Base-by-base conservation (phyloP, 1,140 invertebrate species). In the Pemphigus obesinymphae region DNA sequence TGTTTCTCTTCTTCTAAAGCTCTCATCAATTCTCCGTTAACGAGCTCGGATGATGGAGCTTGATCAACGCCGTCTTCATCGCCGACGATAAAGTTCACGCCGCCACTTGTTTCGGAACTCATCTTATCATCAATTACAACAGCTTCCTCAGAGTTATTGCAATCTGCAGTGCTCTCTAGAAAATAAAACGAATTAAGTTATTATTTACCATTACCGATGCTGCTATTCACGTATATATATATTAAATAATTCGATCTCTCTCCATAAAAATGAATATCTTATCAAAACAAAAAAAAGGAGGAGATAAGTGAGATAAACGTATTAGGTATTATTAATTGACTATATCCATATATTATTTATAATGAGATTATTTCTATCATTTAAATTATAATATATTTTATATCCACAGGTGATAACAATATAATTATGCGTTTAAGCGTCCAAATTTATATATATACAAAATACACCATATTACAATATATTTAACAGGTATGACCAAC, bases 1-100 rank as follows among this genome's bases (percentile, higher is more conserved):
- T 85, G 85, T 48, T 75, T 82, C 70, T 84, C 86, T 20, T 85
- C 85, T 82, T 88, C 83, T 43, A 76, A 61, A 58, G 82, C 66
- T 80, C 17, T 80, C 17, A 80, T 66, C 2, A 70, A 40, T 26
- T 82, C 80, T 40, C 78, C 80, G 31, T 83, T 83, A 20, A 83
- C 40, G 23, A 80, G 82, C 20, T 73, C 68, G 40, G 75, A 0
- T 23, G 75, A 0, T 31, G 76, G 20, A 15, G 43, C 23, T 37
- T 58, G 53, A 23, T 72, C 82, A 23, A 61, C 76, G 17, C 80
- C 40, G 37, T 82, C 83, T 48, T 83, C 83, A 17, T 83, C 83
- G 7, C 83, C 83, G 10, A 83, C 83, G 43, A 83, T 83, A 53
- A 83, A 83, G 37, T 76, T 83, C 4, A 83, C 83, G n/a, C 82